phyloP scores from a whole-genome alignment of 1,140 invertebrate species.

The Pachypsylla venusta region DNA sequence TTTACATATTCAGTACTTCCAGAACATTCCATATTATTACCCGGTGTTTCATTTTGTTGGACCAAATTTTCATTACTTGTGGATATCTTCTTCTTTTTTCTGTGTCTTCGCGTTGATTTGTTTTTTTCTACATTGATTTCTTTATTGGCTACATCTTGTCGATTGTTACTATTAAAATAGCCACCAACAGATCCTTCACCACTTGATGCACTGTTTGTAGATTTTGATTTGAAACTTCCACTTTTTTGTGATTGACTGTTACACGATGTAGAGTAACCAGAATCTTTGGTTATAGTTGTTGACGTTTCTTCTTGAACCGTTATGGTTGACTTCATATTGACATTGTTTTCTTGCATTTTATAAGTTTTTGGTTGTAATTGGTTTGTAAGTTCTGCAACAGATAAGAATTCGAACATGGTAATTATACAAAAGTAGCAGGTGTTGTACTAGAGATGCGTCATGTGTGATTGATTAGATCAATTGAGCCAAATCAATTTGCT shows the following conservation, averaged over 20 bases:
- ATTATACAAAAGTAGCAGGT: no score
- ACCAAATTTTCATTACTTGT: neutral
- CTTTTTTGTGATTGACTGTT: constrained; percentile 1
- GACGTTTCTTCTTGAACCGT: constrained; percentile 1
- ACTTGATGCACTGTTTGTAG: constrained; percentile 12
- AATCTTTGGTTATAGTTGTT: constrained; percentile 1
- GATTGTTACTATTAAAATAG: neutral
- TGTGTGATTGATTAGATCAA: no score
- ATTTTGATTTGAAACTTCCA: constrained; percentile 8
- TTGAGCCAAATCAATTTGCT: no score
- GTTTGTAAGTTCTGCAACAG: no score
- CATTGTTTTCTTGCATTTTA: constrained; percentile 2
- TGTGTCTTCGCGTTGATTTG: neutral
- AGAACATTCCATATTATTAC: neutral
- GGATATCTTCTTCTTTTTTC: constrained; percentile 6
- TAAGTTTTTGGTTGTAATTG: neutral
- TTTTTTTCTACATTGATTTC: neutral
- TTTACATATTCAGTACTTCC: neutral
- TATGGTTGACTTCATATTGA: neutral
- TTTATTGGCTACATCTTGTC: constrained; percentile 1
- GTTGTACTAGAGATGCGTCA: no score
- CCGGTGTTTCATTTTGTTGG: neutral
- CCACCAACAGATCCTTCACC: constrained; percentile 5
- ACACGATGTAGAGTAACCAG: neutral
- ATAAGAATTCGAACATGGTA: no score